Conservation (phyloP, 2,888 invertebrate species). For the Automeris io region DNA sequence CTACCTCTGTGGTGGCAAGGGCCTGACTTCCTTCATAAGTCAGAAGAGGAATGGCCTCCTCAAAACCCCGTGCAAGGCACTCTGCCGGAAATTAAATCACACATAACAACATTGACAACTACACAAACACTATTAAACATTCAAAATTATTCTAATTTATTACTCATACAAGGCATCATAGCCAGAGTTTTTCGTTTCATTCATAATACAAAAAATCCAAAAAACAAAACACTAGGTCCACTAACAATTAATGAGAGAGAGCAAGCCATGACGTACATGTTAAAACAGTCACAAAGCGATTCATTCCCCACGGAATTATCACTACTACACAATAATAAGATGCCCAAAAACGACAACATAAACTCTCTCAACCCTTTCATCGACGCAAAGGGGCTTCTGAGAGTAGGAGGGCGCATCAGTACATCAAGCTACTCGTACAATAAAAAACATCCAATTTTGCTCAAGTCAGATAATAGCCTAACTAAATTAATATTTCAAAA, state of each 20-base stretch:
- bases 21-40: not conserved
- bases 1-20: not conserved
- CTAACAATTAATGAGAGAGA: constrained; percentile 14
- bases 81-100: not conserved
- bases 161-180: constrained; percentile 12
- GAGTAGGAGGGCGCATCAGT: constrained; percentile 13
- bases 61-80: not conserved
- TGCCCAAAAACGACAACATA: constrained; percentile 13
- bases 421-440: constrained; percentile 5
- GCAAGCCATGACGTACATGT: constrained; percentile 14
- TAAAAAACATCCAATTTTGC: constrained; percentile 13
- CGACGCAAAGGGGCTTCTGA: constrained; percentile 11
- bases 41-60: not conserved
- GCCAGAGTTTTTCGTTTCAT: constrained; percentile 17
- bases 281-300: constrained; percentile 11
- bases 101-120: not conserved
- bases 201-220: constrained; percentile 10
- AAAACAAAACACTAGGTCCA: constrained; percentile 8
- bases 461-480: constrained; percentile 14
- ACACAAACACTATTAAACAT: too few relatives aligned
- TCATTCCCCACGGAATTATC: constrained; percentile 14
- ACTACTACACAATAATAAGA: constrained; percentile 10
- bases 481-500: constrained; percentile 15
- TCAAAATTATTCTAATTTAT: constrained; percentile 12
- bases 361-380: constrained; percentile 16